These are phyloP conservation scores for Cariama cristata DNA, from an alignment of 2,113 vertebrate species.

Conservation along the genomic window DNA sequence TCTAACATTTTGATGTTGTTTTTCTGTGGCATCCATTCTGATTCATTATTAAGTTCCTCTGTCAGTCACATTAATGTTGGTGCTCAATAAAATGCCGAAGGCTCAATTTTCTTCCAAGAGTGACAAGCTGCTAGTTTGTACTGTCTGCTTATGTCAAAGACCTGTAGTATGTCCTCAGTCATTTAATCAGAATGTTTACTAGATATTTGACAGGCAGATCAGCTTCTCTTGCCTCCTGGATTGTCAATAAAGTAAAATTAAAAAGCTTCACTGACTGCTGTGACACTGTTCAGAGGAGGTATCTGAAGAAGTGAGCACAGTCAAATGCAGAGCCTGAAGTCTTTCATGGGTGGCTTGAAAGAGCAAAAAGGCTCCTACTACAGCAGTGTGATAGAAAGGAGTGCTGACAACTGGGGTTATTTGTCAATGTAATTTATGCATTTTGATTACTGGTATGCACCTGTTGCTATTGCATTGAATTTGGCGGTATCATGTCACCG, in stretches of 20 bases:
- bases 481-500: background rate
- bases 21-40: background rate
- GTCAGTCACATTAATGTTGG: background rate
- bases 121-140: background rate
- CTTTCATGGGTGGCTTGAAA: background rate
- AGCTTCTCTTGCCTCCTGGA: background rate
- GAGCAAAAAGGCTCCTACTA: background rate
- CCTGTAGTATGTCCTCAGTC: background rate
- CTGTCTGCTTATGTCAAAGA: background rate
- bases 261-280: background rate
- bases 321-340: background rate
- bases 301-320: background rate
- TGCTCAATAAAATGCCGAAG: background rate
- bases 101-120: background rate
- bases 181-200: background rate
- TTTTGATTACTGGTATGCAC: background rate
- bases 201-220: background rate
- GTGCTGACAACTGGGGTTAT: background rate
- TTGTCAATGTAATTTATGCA: background rate
- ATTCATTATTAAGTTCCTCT: background rate
- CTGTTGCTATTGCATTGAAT: background rate
- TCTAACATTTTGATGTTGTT: background rate
- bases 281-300: background rate
- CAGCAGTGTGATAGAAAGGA: background rate
- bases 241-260: background rate